Evolutionary conservation across 2,113 vertebrate species (phyloP).

Genomic region (Pangasianodon gigas): DNA sequence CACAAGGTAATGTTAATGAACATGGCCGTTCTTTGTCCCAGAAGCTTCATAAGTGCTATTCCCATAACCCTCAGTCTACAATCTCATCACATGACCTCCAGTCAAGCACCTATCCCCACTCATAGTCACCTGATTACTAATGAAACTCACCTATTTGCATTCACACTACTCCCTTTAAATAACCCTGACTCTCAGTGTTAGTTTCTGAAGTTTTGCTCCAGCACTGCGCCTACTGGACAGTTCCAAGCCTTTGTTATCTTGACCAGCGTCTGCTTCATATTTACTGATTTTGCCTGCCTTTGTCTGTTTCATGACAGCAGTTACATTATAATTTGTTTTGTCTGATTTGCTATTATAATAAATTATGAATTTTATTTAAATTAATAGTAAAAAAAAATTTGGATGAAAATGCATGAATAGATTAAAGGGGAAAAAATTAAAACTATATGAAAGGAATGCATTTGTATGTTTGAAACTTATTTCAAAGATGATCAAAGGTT

Average conservation of each 20-base stretch:
- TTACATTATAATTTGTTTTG: neutral
- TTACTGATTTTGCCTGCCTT: neutral
- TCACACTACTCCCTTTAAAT: neutral
- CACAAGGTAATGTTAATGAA: neutral
- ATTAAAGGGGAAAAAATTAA: no score
- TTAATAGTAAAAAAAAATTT: neutral
- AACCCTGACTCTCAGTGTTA: neutral
- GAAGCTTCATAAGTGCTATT: neutral
- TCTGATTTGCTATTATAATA: neutral
- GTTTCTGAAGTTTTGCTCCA: neutral
- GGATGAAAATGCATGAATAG: neutral
- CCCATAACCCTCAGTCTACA: neutral
- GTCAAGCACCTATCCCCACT: neutral
- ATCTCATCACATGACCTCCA: neutral
- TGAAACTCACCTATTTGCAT: neutral
- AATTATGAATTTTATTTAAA: neutral
- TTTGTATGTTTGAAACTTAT: neutral
- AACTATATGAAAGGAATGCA: neutral
- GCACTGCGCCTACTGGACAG: neutral
- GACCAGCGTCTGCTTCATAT: neutral
- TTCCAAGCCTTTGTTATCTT: neutral
- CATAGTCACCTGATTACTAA: neutral
- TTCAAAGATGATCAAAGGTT: neutral
- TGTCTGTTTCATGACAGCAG: neutral
- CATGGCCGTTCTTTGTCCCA: neutral